phyloP scores from a whole-genome alignment of 1,140 invertebrate species.

The Sarcophaga peregrina region DNA sequence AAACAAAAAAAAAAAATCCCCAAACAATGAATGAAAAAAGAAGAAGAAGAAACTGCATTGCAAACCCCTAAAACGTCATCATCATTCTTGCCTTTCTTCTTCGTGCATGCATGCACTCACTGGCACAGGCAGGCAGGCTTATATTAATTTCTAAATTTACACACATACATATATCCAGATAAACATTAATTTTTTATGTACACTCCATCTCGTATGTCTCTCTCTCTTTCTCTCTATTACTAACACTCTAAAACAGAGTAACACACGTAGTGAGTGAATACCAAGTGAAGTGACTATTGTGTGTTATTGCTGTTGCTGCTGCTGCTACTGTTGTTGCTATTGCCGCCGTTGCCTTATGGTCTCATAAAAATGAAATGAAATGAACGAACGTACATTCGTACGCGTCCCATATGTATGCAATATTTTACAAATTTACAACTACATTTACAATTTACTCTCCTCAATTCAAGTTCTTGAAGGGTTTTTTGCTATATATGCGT shows the following conservation, averaged over 20 bases:
- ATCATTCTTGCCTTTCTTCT: neutral
- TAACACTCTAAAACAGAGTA: neutral
- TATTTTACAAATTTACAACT: neutral
- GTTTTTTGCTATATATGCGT: too few species aligned
- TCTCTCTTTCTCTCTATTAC: neutral
- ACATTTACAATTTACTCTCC: neutral
- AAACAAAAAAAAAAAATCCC: too few species aligned
- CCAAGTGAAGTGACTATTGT: conserved; percentile 26
- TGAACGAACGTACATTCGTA: neutral
- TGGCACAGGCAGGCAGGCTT: neutral
- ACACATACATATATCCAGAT: neutral
- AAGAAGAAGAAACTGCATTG: too few species aligned
- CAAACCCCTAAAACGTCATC: conserved; percentile 7
- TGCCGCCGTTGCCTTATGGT: neutral
- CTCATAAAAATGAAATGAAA: neutral
- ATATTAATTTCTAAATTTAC: neutral
- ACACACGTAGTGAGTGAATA: neutral
- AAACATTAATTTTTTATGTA: too few species aligned
- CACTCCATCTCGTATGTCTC: too few species aligned
- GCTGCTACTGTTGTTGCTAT: too few species aligned
- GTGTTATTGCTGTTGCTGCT: neutral
- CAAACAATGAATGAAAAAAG: too few species aligned
- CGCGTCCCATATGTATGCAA: neutral
- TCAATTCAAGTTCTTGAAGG: too few species aligned
- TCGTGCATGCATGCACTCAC: neutral